Evolutionary conservation across 2,888 invertebrate genomes (phyloP), one percentile per base, ranked within the genome.

Genomic region (Andrena hattorfiana): DNA sequence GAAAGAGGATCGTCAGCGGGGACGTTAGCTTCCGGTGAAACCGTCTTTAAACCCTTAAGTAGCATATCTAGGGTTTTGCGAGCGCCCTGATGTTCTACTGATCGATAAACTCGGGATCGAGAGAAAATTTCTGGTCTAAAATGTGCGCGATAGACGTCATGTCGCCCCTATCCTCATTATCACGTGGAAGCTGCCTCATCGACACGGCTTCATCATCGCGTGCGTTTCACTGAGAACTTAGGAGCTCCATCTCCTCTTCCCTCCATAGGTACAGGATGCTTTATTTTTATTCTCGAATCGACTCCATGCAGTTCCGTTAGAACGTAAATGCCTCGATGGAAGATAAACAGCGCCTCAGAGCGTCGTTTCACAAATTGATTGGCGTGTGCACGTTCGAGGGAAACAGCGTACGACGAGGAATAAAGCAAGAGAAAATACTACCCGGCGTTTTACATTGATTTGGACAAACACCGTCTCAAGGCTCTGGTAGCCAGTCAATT

Each of bases 31-130:
- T 64, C 78, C 8, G 68, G 63, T 35, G 78, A 85, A 77, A 89
- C 76, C 79, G 81, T 81, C 77, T 87, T 85, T 78, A 81, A 85
- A 85, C 83, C 83, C 84, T 80, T 79, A 83, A 84, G 84, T 70
- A 48, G 82, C 83, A 88, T 66, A 67, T 75, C 42, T 79, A 84
- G 51, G 85, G 85, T 84, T 88, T 87, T 70, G 56, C 64, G 68
- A 82, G 59, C 69, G 28, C 51, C 49, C 35, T 20, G 16, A 7
- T 26, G 59, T 68, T 60, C 10, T 32, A 56, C 23, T 69, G 71
- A 79, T 86, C 85, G 83, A 87, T 86, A 79, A 63, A 68, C 75
- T 70, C 66, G 76, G 63, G 64, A 80, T 72, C 56, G 26, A 51
- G 35, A 42, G 56, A 16, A 26, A 35, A 68, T 71, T 30, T 56